Conservation (phyloP, 2,113 vertebrate species). For the Probosciger aterrimus region DNA sequence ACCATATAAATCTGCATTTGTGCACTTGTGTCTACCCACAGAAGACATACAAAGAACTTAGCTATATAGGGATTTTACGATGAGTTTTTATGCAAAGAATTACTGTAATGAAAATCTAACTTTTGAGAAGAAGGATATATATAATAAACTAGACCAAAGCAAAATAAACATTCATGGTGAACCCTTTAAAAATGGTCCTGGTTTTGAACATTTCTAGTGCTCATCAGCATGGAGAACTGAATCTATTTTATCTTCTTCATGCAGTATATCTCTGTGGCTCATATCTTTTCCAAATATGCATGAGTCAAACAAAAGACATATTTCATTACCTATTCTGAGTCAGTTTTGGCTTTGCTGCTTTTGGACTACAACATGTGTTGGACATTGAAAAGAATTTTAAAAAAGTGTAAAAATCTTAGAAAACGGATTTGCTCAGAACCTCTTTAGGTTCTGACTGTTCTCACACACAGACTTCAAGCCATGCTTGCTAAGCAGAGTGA, state of each 20-base stretch:
- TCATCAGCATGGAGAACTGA: not conserved
- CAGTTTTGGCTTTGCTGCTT: not conserved
- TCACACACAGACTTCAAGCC: not conserved
- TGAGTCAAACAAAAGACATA: not conserved
- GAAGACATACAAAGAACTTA: not conserved
- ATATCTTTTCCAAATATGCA: not conserved
- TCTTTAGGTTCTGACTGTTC: not conserved
- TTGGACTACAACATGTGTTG: not conserved
- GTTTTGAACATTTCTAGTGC: not conserved
- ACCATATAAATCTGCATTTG: not conserved
- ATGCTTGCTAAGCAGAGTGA: not conserved
- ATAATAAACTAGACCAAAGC: not conserved
- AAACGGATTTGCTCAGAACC: not conserved
- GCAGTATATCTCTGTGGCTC: rapidly evolving
- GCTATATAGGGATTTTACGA: not conserved
- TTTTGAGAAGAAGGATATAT: not conserved
- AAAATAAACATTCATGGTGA: not conserved
- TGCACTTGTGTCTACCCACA: not conserved
- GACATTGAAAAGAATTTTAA: not conserved
- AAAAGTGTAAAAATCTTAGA: not conserved
- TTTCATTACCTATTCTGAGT: not conserved
- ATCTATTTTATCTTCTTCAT: not conserved
- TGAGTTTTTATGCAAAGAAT: not conserved
- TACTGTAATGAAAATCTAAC: not conserved
- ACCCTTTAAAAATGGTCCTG: not conserved